Evolutionary conservation across 2,797 vertebrate species (phyloP).

Genomic region (Scyliorhinus canicula): DNA sequence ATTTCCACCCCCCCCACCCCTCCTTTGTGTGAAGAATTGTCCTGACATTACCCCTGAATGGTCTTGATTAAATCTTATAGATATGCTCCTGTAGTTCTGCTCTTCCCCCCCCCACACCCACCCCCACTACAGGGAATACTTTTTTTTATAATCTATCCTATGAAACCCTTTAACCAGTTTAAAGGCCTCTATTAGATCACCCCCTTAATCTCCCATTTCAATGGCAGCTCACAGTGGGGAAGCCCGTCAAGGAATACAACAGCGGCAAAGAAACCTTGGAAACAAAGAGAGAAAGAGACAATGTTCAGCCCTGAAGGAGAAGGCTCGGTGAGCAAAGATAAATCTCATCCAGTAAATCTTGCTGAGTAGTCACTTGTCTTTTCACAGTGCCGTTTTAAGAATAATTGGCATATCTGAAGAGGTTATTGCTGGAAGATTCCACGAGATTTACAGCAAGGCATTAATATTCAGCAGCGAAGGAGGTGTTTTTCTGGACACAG

Average conservation of each 20-base stretch:
- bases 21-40: neutral
- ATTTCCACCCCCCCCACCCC: neutral
- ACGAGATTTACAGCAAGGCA: neutral
- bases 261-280: neutral
- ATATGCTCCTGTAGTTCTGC: neutral
- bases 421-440: neutral
- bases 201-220: neutral
- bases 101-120: neutral
- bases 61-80: neutral
- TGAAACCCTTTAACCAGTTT: neutral
- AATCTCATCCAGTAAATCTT: conserved; percentile 17
- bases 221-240: neutral
- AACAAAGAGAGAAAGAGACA: neutral
- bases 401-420: neutral
- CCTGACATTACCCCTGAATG: neutral
- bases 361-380: neutral
- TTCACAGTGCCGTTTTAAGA: neutral
- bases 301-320: neutral
- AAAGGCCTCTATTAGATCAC: neutral
- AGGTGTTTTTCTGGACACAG: neutral
- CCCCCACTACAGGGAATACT: neutral
- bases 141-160: neutral
- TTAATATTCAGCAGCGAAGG: neutral
- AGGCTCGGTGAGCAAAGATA: neutral
- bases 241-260: neutral